A percentile compares a stretch with the other conserved stretches of the same genome.
Conservation (phyloP, 1,140 invertebrate species). For the Latrodectus geometricus region DNA sequence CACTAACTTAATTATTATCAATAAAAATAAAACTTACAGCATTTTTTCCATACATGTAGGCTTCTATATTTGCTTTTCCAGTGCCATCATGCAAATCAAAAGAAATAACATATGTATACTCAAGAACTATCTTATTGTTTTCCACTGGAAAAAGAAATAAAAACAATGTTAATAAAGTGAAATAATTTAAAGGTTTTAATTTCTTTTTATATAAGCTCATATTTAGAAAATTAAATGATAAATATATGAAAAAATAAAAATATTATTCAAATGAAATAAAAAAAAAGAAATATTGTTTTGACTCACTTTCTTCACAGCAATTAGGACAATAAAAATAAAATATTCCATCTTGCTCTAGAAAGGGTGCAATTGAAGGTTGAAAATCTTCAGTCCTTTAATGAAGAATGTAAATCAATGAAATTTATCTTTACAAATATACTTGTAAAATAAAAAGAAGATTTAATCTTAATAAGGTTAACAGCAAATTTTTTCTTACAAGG, state of each 20-base stretch:
- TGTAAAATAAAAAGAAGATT: no score
- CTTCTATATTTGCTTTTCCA: conserved; percentile 27
- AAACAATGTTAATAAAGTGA: not conserved
- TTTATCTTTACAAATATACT: no score
- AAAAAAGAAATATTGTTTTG: not conserved
- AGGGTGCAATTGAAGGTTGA: conserved; percentile 18
- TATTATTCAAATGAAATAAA: not conserved
- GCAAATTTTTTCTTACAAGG: no score
- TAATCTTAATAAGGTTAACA: no score
- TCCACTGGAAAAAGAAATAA: conserved; percentile 8
- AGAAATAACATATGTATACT: conserved; percentile 39
- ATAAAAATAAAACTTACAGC: conserved; percentile 34
- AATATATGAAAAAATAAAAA: no score
- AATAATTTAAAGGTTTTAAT: not conserved
- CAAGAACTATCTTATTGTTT: conserved; percentile 4
- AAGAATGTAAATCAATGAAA: not conserved
- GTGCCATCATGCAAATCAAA: conserved; percentile 50
- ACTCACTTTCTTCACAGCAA: conserved; percentile 20
- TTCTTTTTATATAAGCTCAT: no score
- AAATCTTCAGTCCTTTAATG: conserved; percentile 23
- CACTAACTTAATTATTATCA: not conserved
- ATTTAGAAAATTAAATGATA: no score
- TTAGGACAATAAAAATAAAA: conserved; percentile 51
- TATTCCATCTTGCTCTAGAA: conserved; percentile 30
- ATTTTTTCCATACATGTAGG: conserved; percentile 31